A percentile compares a stretch with the other conserved stretches of the same genome.
phyloP scores from a whole-genome alignment of 2,888 invertebrate species.

The Brachycybe producta region DNA sequence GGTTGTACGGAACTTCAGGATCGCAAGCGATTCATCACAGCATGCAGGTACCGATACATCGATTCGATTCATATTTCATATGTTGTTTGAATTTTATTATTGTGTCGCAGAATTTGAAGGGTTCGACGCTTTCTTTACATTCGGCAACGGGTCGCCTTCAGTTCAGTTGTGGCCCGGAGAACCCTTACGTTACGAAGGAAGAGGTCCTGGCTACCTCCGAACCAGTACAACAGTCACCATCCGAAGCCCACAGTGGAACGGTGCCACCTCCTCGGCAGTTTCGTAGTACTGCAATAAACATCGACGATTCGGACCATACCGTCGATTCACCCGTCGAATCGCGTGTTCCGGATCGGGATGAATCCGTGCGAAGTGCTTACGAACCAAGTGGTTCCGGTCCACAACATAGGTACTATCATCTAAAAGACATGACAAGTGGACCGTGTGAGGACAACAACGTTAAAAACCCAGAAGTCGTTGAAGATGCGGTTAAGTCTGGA shows the following conservation, averaged over 20 bases:
- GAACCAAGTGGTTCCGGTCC: slow-evolving; percentile 1
- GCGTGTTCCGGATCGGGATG: neutral
- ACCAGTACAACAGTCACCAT: neutral
- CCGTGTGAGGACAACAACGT: neutral
- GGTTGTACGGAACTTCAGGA: slow-evolving; percentile 8
- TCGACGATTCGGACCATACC: neutral
- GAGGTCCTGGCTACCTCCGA: no score
- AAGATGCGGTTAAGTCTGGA: no score
- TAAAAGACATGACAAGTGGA: slow-evolving; percentile 16
- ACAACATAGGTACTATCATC: slow-evolving; percentile 10
- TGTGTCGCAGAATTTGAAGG: slow-evolving; percentile 5
- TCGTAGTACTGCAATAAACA: neutral
- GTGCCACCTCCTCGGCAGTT: neutral
- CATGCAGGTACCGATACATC: neutral
- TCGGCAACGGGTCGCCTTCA: neutral
- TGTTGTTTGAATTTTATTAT: neutral
- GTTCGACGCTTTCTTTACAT: slow-evolving; percentile 3
- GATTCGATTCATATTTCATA: neutral
- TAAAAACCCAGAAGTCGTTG: no score
- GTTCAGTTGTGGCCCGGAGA: neutral
- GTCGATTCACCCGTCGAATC: neutral
- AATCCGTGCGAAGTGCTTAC: slow-evolving; percentile 3
- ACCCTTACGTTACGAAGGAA: no score
- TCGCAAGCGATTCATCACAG: slow-evolving; percentile 4
- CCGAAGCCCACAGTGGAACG: no score